Evolutionary conservation across 92 coral and sea anemone species (phyloP).

Genomic region (Paramuricea clavata): DNA sequence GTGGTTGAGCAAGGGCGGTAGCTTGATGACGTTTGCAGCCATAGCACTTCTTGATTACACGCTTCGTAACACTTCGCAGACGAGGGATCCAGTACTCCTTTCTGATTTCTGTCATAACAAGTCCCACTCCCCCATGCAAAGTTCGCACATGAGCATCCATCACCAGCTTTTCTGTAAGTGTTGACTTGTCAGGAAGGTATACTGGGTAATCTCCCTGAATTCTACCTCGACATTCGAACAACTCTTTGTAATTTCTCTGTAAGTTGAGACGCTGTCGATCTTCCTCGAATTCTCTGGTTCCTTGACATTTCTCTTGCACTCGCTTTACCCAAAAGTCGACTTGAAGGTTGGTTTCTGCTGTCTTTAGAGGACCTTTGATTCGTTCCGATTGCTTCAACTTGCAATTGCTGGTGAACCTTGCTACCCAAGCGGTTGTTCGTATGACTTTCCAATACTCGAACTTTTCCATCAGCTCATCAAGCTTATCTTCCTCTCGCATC

Average conservation of each 20-base stretch:
- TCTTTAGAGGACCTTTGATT: constrained; percentile 46
- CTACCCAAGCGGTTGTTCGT: constrained; percentile 50
- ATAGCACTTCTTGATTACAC: neutral
- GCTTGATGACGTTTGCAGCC: constrained; percentile 23
- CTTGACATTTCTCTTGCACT: neutral
- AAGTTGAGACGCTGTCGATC: neutral
- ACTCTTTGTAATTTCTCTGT: neutral
- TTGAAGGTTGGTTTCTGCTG: neutral
- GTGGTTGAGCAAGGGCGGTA: neutral
- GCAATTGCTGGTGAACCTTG: constrained; percentile 45
- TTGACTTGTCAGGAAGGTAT: neutral
- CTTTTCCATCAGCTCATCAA: constrained; percentile 53
- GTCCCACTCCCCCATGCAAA: constrained; percentile 6
- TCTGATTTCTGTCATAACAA: neutral
- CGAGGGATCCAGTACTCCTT: constrained; percentile 12
- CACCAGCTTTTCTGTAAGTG: too few relatives aligned
- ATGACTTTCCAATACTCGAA: constrained; percentile 45
- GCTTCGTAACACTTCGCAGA: neutral
- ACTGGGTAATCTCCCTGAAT: constrained; percentile 8
- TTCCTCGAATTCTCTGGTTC: neutral
- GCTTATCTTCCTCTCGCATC: neutral
- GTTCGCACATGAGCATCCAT: too few relatives aligned
- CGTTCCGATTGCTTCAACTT: constrained; percentile 2
- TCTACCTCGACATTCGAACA: neutral
- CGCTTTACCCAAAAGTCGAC: neutral